These are phyloP conservation scores for Omphaloscelis lunosa DNA, from an alignment of 2,888 invertebrate species.

Conservation along the genomic window DNA sequence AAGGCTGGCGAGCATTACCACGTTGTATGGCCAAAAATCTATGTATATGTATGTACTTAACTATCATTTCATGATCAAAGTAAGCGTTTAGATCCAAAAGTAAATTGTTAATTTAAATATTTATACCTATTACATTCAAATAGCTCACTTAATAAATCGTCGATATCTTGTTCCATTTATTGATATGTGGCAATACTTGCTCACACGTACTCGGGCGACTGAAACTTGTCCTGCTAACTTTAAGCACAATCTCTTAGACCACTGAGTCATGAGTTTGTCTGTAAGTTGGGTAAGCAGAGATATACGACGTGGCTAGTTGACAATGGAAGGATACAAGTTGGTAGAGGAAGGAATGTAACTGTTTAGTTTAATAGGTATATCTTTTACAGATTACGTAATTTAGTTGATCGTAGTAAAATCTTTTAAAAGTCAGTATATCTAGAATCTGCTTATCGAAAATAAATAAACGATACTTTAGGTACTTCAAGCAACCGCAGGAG, in stretches of 20 bases:
- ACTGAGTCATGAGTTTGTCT: constrained; percentile 49
- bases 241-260: constrained; percentile 55
- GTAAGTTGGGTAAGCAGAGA: constrained; percentile 39
- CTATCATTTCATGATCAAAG: neutral
- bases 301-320: neutral
- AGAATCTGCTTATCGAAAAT: too few species aligned
- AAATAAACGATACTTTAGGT: too few species aligned
- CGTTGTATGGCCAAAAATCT: neutral
- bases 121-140: neutral
- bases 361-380: neutral
- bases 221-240: constrained; percentile 58
- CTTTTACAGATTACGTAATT: too few species aligned
- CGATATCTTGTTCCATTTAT: constrained; percentile 46
- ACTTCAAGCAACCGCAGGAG: too few species aligned
- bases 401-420: too few species aligned
- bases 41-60: too few species aligned
- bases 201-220: constrained; percentile 52
- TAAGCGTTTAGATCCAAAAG: neutral
- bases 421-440: too few species aligned
- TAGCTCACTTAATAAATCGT: constrained; percentile 31
- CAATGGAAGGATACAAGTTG: neutral
- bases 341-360: neutral
- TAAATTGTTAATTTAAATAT: neutral
- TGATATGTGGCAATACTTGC: constrained; percentile 50
- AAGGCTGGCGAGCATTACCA: neutral